phyloP scores from a whole-genome alignment of 2,113 vertebrate species.

The Prionailurus bengalensis region DNA sequence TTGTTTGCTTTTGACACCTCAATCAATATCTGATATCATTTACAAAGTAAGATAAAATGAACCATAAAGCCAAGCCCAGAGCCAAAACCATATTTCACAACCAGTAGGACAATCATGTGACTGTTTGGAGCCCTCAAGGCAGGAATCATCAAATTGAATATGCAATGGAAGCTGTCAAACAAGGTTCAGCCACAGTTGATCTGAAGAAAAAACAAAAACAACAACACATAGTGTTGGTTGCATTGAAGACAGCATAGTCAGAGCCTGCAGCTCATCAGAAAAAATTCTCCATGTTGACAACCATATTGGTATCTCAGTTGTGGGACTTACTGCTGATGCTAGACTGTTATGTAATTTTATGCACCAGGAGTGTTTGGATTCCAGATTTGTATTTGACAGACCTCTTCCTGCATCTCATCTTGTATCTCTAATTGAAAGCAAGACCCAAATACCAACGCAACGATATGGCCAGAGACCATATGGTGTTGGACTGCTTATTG shows the following conservation, averaged over 20 bases:
- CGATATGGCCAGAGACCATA: no score
- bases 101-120: constrained; percentile 97
- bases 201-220: constrained; percentile 90
- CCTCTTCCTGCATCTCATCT: no score
- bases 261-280: no score
- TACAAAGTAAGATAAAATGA: not conserved
- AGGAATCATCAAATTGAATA: constrained; percentile 97
- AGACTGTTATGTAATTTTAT: no score
- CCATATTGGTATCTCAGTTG: no score
- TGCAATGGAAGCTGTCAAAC: constrained; percentile 94
- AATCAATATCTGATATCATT: not conserved
- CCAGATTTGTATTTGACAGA: no score
- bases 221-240: constrained; percentile 92
- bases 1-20: not conserved
- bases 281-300: no score
- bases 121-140: constrained; percentile 97
- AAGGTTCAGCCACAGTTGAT: constrained; percentile 95
- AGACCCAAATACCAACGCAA: no score
- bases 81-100: constrained; percentile 89
- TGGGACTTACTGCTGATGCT: no score
- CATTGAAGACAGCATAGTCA: constrained; percentile 88
- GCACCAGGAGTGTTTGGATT: no score
- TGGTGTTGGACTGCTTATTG: no score
- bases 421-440: no score
- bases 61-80: not conserved